Conservation (phyloP, 2,797 vertebrate genomes). For the Gorsachius magnificus region DNA sequence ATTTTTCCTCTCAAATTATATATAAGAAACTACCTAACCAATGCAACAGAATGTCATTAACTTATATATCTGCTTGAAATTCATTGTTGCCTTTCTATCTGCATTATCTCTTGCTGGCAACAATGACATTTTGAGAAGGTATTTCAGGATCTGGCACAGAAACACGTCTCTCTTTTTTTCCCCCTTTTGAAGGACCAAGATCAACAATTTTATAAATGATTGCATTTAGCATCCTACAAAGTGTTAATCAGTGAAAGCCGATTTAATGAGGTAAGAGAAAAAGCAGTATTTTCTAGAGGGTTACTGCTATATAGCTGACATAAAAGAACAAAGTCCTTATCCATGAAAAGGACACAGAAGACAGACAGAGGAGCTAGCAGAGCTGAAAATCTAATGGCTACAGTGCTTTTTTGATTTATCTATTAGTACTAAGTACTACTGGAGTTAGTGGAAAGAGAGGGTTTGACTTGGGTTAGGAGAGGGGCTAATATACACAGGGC, state of each 20-base stretch:
- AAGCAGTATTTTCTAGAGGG: constrained; percentile 70
- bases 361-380: constrained; percentile 81
- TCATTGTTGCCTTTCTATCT: constrained; percentile 38
- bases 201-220: constrained; percentile 57
- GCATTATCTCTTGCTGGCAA: constrained; percentile 37
- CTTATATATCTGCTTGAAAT: not conserved
- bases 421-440: constrained; percentile 86
- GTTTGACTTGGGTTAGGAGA: constrained; percentile 96
- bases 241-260: constrained; percentile 72
- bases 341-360: constrained; percentile 74
- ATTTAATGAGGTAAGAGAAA: constrained; percentile 70
- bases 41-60: not conserved
- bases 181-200: constrained; percentile 57
- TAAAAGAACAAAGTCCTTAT: constrained; percentile 73
- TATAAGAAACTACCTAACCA: not conserved
- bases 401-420: constrained; percentile 79
- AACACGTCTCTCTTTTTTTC: not conserved
- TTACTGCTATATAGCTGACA: constrained; percentile 71
- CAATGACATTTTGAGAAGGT: constrained; percentile 35
- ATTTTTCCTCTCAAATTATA: not conserved
- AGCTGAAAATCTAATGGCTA: constrained; percentile 84
- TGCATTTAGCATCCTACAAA: constrained; percentile 66
- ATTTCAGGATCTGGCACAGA: constrained; percentile 45
- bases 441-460: constrained; percentile 92
- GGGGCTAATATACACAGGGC: constrained; percentile 99